Evolutionary conservation across 2,797 vertebrate species (phyloP), one percentile per base, ranked within the genome.

Genomic region (Sebastiscus albofasciatus): DNA sequence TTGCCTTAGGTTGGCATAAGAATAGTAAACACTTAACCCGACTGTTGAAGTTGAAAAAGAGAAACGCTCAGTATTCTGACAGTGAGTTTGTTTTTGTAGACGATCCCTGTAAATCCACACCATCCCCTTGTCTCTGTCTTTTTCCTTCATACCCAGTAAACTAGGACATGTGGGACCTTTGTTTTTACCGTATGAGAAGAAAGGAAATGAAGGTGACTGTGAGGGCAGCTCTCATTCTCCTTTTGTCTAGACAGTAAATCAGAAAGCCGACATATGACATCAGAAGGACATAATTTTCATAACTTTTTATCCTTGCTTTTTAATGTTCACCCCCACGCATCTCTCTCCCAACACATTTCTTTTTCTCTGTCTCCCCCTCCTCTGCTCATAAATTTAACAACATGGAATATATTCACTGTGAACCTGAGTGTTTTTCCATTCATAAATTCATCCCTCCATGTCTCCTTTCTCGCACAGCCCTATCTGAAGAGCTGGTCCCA

Each of bases 401-500:
- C 49, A 24, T 72, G 46, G 27, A 54, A 65, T 65, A 33, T 61
- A 71, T 64, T 77, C 27, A 66, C 11, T 56, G 59, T 74, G 54
- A 88, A 77, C 69, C 18, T 4, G n/a, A 36, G 2, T 61, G 24
- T 83, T 85, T 77, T 75, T 83, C 55, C 27, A 55, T 61, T 87
- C 22, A 58, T 77, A 75, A 86, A 64, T 36, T 77, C 46, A 46
- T n/a, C 4, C 24, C 33, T 69, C 20, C 46, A 11, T 65, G 8
- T 84, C 12, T 67, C 79, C 24, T 85, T 22, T 84, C 31, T 77
- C 36, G 13, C 79, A 68, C 80, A 96, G 96, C 97, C 97, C 3
- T 98, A 98, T 91, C 94, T 99, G 85, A 97, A 97, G 93, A 95
- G 93, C 79, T 99, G 98, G 97, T 97, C 97, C 29, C 97, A 97